Percentiles rank a stretch among this genome's conserved stretches.
Conservation (phyloP, 2,113 vertebrate species). For the Oryzias curvinotus region DNA sequence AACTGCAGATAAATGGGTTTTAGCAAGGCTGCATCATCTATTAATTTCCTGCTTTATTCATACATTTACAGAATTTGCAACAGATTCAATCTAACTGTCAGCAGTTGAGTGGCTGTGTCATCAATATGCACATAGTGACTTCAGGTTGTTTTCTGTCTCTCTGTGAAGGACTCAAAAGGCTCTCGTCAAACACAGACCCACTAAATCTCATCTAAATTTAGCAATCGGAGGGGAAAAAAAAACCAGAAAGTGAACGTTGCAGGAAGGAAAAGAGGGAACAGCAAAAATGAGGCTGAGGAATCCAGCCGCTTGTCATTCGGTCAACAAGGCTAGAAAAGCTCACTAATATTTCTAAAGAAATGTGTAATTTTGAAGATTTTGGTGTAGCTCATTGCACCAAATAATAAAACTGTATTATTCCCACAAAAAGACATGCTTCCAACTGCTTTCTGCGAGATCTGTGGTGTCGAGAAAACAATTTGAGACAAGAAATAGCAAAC, state of each 20-base stretch:
- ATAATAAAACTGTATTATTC: not conserved
- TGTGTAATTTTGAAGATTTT: no score
- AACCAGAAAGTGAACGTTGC: conserved; percentile 3
- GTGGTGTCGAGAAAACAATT: conserved; percentile 28
- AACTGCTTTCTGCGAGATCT: conserved; percentile 50
- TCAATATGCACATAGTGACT: conserved; percentile 35
- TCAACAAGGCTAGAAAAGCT: not conserved
- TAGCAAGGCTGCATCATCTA: not conserved
- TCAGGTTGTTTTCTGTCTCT: conserved; percentile 33
- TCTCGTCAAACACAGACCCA: conserved; percentile 37
- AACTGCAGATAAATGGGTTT: not conserved
- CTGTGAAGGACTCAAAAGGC: conserved; percentile 24
- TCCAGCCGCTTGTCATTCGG: conserved; percentile 1
- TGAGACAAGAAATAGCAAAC: conserved; percentile 43
- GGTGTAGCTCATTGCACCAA: no score
- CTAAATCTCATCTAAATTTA: conserved; percentile 32
- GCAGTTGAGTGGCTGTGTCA: conserved; percentile 8
- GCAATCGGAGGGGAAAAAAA: not conserved
- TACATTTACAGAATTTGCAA: conserved; percentile 2
- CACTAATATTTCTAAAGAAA: no score
- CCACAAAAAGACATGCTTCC: conserved; percentile 34
- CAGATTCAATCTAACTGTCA: conserved; percentile 4
- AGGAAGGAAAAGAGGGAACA: not conserved
- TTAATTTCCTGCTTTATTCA: conserved; percentile 6
- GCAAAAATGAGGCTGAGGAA: conserved; percentile 6